Conservation (phyloP, 2,797 vertebrate species). For the Clarias laeviceps region DNA sequence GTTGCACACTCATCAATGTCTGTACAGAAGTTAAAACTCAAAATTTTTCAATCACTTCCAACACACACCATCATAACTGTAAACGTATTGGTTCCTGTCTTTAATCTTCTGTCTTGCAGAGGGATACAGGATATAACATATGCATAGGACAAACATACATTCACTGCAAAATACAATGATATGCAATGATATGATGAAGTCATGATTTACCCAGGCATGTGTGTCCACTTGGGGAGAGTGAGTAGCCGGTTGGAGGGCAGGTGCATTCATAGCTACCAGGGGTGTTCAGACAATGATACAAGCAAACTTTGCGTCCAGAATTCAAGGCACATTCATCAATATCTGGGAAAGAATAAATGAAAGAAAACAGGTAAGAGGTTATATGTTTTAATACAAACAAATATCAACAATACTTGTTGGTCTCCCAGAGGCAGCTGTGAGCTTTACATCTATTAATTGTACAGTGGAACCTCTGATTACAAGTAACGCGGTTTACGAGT, state of each 20-base stretch:
- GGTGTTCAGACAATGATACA: constrained; percentile 84
- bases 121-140: neutral
- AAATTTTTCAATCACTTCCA: neutral
- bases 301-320: constrained; percentile 84
- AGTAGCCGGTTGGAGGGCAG: constrained; percentile 85
- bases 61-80: neutral
- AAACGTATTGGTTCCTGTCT: no score
- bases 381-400: neutral
- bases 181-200: no score
- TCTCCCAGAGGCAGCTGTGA: neutral
- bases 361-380: neutral
- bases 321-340: constrained; percentile 90
- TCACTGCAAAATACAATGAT: neutral
- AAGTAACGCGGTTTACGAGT: no score
- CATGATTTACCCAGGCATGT: constrained; percentile 83
- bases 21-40: constrained; percentile 55
- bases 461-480: no score
- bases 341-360: constrained; percentile 69
- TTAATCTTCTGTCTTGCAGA: neutral
- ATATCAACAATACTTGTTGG: neutral
- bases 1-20: constrained; percentile 90
- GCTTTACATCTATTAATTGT: neutral
- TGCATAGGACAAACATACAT: neutral
- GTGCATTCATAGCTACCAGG: constrained; percentile 89
- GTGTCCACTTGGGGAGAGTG: constrained; percentile 79